Percentiles rank a stretch among this genome's conserved stretches.
These are phyloP conservation scores for Drosophila setifemur DNA, from an alignment of 1,140 invertebrate species.

Conservation along the genomic window DNA sequence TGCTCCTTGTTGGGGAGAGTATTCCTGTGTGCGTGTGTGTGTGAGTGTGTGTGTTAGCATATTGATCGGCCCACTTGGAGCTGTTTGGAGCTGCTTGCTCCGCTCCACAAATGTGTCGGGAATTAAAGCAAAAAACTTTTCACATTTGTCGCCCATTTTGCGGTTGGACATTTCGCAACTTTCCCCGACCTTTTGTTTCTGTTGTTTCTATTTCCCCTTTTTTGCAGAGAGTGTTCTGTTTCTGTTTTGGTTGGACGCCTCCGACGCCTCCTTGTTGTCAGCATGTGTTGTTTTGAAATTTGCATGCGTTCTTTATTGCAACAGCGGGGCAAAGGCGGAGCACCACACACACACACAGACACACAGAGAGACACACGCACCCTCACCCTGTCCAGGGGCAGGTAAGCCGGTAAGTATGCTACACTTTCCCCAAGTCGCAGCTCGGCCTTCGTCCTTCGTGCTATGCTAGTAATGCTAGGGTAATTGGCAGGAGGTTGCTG, in stretches of 20 bases:
- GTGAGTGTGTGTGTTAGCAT: slow-evolving; percentile 21
- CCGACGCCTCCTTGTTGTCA: not conserved
- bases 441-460: not conserved
- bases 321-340: too few species aligned
- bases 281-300: slow-evolving; percentile 47
- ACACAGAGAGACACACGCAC: not conserved
- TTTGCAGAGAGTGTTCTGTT: too few species aligned
- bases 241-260: not conserved
- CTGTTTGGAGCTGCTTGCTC: slow-evolving; percentile 5
- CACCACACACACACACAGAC: too few species aligned
- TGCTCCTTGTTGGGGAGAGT: not conserved
- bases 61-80: slow-evolving; percentile 52
- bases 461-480: slow-evolving; percentile 40
- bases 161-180: slow-evolving; percentile 55
- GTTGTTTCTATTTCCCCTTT: not conserved
- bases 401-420: slow-evolving; percentile 56
- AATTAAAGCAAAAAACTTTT: slow-evolving; percentile 80
- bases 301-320: slow-evolving; percentile 38
- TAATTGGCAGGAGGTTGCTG: slow-evolving; percentile 50
- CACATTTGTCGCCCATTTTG: slow-evolving; percentile 76
- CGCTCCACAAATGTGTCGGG: slow-evolving; percentile 49
- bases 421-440: slow-evolving; percentile 11
- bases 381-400: not conserved
- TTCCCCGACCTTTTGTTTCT: slow-evolving; percentile 14
- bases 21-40: slow-evolving; percentile 6